A percentile compares a stretch with the other conserved stretches of the same genome.
phyloP scores from a whole-genome alignment of 2,888 invertebrate species.

The Ommatoiulus sabulosus region DNA sequence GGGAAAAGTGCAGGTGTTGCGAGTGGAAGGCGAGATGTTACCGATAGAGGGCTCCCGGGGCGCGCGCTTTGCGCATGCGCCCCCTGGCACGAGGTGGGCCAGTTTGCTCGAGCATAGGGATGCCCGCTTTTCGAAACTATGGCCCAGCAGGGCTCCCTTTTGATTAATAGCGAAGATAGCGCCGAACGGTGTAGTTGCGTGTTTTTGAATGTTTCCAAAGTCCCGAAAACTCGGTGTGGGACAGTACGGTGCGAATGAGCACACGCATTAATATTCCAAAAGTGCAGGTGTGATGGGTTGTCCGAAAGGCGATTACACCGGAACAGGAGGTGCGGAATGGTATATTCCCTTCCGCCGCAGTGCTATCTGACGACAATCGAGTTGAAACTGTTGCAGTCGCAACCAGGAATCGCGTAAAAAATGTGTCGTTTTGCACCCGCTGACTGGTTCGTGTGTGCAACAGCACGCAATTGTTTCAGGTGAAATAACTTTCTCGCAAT shows the following conservation, averaged over 20 bases:
- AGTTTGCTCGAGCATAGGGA: background rate
- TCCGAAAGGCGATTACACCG: background rate
- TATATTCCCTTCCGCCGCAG: background rate
- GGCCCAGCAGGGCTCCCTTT: background rate
- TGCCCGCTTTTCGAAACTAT: background rate
- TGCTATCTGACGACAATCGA: too few relatives aligned
- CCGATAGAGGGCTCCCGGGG: conserved; percentile 43
- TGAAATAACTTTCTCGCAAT: too few relatives aligned
- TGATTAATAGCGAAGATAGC: conserved; percentile 24
- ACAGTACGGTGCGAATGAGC: background rate
- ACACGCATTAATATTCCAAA: background rate
- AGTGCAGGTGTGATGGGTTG: background rate
- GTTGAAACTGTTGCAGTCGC: background rate
- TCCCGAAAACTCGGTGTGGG: background rate
- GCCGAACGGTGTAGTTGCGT: background rate
- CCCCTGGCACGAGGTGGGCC: background rate
- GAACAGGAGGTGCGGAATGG: background rate
- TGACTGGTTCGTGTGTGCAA: too few relatives aligned
- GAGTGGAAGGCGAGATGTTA: conserved; percentile 41
- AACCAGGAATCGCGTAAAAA: conserved; percentile 18
- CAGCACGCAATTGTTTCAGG: too few relatives aligned
- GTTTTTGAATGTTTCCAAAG: background rate
- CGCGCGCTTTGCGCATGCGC: background rate
- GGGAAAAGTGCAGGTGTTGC: conserved; percentile 7
- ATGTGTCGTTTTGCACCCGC: background rate